Evolutionary conservation across 1,140 invertebrate genomes (phyloP).

Genomic region (Gryon sp.): DNA sequence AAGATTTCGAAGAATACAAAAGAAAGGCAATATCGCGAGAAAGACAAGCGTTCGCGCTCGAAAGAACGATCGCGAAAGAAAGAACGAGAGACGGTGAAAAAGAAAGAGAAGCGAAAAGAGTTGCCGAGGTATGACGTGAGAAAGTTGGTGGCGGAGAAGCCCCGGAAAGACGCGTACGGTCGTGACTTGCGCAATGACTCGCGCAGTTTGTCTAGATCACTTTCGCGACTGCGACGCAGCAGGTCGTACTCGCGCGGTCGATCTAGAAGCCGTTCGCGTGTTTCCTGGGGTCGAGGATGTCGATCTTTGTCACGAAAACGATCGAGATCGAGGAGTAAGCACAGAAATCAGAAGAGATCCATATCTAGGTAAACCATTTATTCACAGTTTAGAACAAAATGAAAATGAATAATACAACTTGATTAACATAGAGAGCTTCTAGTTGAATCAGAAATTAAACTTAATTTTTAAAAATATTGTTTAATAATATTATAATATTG

Average conservation of each 20-base stretch:
- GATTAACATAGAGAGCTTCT: too few species aligned
- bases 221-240: slow-evolving; percentile 64
- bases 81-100: slow-evolving; percentile 85
- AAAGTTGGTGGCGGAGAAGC: slow-evolving; percentile 86
- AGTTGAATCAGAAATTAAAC: too few species aligned
- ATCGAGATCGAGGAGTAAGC: slow-evolving; percentile 66
- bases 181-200: slow-evolving; percentile 82
- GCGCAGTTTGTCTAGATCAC: slow-evolving; percentile 73
- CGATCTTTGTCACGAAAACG: slow-evolving; percentile 69
- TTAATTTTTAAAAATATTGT: too few species aligned
- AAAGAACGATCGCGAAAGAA: slow-evolving; percentile 81
- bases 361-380: slow-evolving; percentile 27
- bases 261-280: slow-evolving; percentile 71
- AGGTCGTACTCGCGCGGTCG: slow-evolving; percentile 73
- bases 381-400: too few species aligned
- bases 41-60: slow-evolving; percentile 77
- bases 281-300: slow-evolving; percentile 60
- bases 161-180: slow-evolving; percentile 88
- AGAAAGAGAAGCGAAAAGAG: slow-evolving; percentile 88
- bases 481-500: too few species aligned
- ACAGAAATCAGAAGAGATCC: slow-evolving; percentile 66
- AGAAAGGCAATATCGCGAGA: slow-evolving; percentile 89
- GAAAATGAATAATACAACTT: too few species aligned
- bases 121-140: slow-evolving; percentile 90
- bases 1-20: slow-evolving; percentile 89